Evolutionary conservation across 2,113 vertebrate genomes (phyloP), one percentile per base, ranked within the genome.

Genomic region (Scolopax mira): DNA sequence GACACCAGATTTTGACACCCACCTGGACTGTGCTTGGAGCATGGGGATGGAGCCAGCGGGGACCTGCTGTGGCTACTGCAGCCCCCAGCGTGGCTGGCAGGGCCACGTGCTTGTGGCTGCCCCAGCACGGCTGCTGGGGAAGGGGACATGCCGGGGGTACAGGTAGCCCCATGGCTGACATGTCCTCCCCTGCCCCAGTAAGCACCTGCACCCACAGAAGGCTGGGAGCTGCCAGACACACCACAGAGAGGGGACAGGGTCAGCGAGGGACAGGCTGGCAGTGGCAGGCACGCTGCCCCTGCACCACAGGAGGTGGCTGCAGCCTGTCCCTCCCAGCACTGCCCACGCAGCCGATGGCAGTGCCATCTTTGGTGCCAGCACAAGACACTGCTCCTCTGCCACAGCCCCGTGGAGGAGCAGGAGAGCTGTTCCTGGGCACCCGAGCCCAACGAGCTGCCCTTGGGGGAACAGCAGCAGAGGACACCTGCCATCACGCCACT

Each of bases 1-100:
- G 44, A 55, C 88, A 71, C 21, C 49, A 17, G 37, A 64, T 46
- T 41, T 33, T 0, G 2, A 39, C 62, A 90, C 22, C 14, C 27
- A 31, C 14, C 15, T n/a, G 24, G 22, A 18, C 42, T 1, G 1
- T 8, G 19, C 24, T 35, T 27, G 42, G 52, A 51, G 52, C 25
- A 60, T 0, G 0, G 13, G 12, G 30, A 42, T 10, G 39, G n/a
- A 27, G 31, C 30, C 0, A 2, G 72, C 9, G 2, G 0, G 2
- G 41, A 51, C 51, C 28, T 1, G 0, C 35, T 8, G 1, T 2
- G 23, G 51, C 21, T 61, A 41, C 30, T 7, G 39, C 33, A 51
- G 73, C 18, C 13, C 54, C 13, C 54, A 46, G 54, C 7, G 15
- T 0, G 2, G 27, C 30, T 39, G 24, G 37, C 25, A 64, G 57